Base-by-base conservation (phyloP, 2,888 invertebrate genomes). In the Boloria selene region DNA sequence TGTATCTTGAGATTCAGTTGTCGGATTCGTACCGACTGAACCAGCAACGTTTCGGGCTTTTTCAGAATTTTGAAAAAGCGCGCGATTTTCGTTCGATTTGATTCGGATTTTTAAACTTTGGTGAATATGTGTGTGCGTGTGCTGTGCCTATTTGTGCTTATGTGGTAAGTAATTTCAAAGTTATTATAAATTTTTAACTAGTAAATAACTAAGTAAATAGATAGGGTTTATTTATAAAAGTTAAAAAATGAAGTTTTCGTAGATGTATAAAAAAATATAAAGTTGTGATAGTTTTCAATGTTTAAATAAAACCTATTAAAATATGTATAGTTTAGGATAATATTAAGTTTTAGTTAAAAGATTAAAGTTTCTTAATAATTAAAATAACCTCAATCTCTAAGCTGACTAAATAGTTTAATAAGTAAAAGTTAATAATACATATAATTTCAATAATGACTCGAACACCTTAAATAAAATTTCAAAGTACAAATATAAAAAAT, bases 1-100 rank as follows among this genome's bases (percentile, higher is more conserved):
- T 73, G 64, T 64, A 63, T 68, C 77, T 74, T 69, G 74, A 76
- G 69, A 68, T 73, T 80, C 86, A 87, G 87, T 87, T 73, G 76
- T 78, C 78, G 77, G 75, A 75, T 71, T 77, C 72, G 74, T 73
- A 75, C 77, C 77, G 76, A 50, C 74, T 65, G 64, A 38, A 38
- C 60, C 56, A 22, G 45, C n/a, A 63, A 65, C 67, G 70, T 67
- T 56, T 18, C 50, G 53, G 52, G 54, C 54, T 53, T 61, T 52
- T 53, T 60, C 22, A 44, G 42, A 52, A 13, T 17, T n/a, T 47
- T 6, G n/a, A 53, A 70, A 69, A 70, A 70, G 67, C 67, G 70
- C 70, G 70, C 70, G 67, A 67, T 65, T 45, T 62, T 38, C 13
- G 16, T 16, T 22, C 68, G 68, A 65, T 54, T 50, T 38, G n/a